phyloP scores from a whole-genome alignment of 2,888 invertebrate species.

The Epirrhoe tristata region DNA sequence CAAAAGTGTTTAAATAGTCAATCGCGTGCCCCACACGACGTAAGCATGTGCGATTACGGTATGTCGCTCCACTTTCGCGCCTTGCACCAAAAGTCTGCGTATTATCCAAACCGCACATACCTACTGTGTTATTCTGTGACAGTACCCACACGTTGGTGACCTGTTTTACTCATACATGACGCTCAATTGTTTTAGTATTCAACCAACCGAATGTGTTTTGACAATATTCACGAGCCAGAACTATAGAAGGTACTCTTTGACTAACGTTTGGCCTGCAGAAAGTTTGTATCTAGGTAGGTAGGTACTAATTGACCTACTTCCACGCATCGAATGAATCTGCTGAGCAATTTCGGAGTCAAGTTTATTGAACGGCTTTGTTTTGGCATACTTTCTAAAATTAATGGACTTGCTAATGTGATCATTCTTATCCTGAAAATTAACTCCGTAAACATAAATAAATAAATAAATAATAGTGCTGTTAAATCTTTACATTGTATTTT shows the following conservation, averaged over 20 bases:
- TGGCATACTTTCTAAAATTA: slow-evolving; percentile 19
- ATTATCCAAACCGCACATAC: slow-evolving; percentile 40
- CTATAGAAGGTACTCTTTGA: slow-evolving; percentile 14
- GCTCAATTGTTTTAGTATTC: slow-evolving; percentile 63
- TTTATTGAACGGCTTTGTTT: slow-evolving; percentile 10
- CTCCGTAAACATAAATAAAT: no score
- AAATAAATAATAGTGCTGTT: no score
- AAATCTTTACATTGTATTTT: no score
- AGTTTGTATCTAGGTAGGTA: slow-evolving; percentile 1
- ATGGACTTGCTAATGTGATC: neutral
- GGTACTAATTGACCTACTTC: slow-evolving; percentile 35
- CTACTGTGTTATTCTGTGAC: slow-evolving; percentile 26
- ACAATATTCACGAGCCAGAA: slow-evolving; percentile 58
- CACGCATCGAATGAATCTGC: slow-evolving; percentile 16
- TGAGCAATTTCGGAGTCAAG: slow-evolving; percentile 24
- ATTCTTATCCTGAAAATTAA: no score
- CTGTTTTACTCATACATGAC: slow-evolving; percentile 41
- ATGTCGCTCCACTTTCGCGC: slow-evolving; percentile 55
- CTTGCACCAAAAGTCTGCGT: slow-evolving; percentile 49
- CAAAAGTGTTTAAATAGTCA: neutral
- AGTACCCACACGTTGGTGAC: slow-evolving; percentile 43
- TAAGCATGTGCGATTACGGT: slow-evolving; percentile 42
- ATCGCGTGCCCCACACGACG: slow-evolving; percentile 6
- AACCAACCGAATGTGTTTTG: slow-evolving; percentile 62
- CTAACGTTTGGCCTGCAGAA: slow-evolving; percentile 24